Conservation (phyloP, 2,888 invertebrate genomes). For the Monoplex corrugatus region DNA sequence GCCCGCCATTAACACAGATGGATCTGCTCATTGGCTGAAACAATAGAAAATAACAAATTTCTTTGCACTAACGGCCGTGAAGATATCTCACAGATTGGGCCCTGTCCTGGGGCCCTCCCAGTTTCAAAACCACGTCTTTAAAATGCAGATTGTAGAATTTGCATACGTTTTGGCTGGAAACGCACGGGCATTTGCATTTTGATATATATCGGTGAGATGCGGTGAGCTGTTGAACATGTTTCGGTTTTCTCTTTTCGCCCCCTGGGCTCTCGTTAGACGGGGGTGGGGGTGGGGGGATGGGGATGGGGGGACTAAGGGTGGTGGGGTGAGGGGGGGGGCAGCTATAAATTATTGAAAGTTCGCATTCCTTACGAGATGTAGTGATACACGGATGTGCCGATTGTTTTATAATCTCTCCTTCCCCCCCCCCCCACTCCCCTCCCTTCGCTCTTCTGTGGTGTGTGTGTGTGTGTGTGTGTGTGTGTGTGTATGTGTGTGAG, state of each 20-base stretch:
- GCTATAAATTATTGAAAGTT: not conserved
- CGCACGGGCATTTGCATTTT: constrained; percentile 9
- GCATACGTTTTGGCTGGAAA: not conserved
- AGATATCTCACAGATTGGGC: not conserved
- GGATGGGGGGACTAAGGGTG: not conserved
- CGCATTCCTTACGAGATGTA: not conserved
- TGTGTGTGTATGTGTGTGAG: not conserved
- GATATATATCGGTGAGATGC: not conserved
- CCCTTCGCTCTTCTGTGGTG: not conserved
- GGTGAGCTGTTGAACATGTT: not conserved
- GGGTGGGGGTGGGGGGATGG: not conserved
- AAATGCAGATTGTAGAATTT: constrained; percentile 36
- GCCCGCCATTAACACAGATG: too few species aligned
- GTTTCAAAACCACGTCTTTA: constrained; percentile 36
- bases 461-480: not conserved
- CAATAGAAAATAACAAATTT: constrained; percentile 36
- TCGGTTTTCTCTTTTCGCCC: not conserved
- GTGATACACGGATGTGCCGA: not conserved
- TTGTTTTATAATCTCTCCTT: not conserved
- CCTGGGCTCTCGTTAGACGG: not conserved
- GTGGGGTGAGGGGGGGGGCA: too few species aligned
- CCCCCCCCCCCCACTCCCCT: too few species aligned
- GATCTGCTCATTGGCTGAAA: too few species aligned
- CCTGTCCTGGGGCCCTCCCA: not conserved
- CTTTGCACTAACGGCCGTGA: constrained; percentile 19